Conservation (phyloP, 2,113 vertebrate species). For the Muntiacus muntjak region DNA sequence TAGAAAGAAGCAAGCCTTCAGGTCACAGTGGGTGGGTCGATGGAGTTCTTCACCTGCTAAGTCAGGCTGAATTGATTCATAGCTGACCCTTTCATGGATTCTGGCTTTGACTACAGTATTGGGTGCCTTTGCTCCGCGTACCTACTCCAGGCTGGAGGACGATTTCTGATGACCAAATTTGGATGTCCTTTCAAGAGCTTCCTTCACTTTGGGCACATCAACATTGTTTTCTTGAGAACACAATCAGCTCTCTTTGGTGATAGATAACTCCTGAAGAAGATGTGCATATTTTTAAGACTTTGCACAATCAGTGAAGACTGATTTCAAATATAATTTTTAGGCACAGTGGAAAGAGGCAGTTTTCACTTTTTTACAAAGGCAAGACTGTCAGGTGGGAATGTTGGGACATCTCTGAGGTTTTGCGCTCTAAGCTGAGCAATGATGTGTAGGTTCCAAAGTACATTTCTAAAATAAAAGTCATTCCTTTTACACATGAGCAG, state of each 20-base stretch:
- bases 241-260: background rate
- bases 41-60: background rate
- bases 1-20: background rate
- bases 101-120: background rate
- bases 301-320: background rate
- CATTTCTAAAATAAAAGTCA: conserved; percentile 47
- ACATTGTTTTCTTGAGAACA: background rate
- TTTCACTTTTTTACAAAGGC: conserved; percentile 35
- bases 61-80: background rate
- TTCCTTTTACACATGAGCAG: conserved; percentile 4
- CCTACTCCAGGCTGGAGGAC: background rate
- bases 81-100: background rate
- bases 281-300: conserved; percentile 4
- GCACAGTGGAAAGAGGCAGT: background rate
- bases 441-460: conserved; percentile 12
- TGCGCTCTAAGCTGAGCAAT: background rate
- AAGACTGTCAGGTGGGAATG: conserved; percentile 33
- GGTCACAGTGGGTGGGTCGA: background rate
- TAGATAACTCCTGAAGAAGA: background rate
- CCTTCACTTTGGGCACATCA: background rate
- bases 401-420: conserved; percentile 35
- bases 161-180: background rate
- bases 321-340: conserved; percentile 24
- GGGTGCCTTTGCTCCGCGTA: background rate
- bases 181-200: background rate